Base-by-base conservation (phyloP, 2,888 invertebrate genomes). In the Cloeon dipterum region DNA sequence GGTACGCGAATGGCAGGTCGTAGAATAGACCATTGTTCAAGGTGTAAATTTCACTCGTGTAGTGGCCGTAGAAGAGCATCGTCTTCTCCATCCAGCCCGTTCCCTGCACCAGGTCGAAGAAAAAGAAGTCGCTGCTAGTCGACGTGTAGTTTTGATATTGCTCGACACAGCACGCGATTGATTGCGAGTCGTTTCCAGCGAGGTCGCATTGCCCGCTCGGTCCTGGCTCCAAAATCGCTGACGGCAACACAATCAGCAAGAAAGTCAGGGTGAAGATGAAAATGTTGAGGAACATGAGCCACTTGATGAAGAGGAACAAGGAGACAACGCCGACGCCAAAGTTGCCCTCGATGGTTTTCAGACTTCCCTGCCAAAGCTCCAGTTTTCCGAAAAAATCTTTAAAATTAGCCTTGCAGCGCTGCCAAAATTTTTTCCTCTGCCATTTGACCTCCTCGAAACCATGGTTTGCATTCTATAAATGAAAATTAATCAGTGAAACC, bases 251-350 rank as follows among this genome's bases (percentile, higher is more conserved):
- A 37, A 82, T 60, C 45, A 82, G 75, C 14, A 66, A 39, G 38
- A 77, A 61, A 35, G 79, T 65, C 25, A 79, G 51, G 3, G 65
- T 36, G 36, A 77, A 77, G 47, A 79, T 69, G 40, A 64, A 54
- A 21, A 82, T 48, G 55, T 88, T 86, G 29, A 88, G 57, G 50
- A 76, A 70, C 46, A 86, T 64, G 2, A 88, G 61, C 82, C 83
- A 86, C 47, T 81, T 70, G 26, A 88, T 64, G 49, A 88, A 85
- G 3, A 78, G 63, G 52, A 89, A 88, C 53, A 79, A 86, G 0
- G 82, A 70, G 1, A 78, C 76, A 8, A 81, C 75, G 1, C 79
- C 79, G 1, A 75, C 79, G 1, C 81, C 81, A 50, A 74, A 78
- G 49, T 72, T 73, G 36, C 83, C 83, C 54, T 85, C 83, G 37